Base-by-base conservation (phyloP, 2,888 invertebrate species). In the Sarcophaga rosellei region DNA sequence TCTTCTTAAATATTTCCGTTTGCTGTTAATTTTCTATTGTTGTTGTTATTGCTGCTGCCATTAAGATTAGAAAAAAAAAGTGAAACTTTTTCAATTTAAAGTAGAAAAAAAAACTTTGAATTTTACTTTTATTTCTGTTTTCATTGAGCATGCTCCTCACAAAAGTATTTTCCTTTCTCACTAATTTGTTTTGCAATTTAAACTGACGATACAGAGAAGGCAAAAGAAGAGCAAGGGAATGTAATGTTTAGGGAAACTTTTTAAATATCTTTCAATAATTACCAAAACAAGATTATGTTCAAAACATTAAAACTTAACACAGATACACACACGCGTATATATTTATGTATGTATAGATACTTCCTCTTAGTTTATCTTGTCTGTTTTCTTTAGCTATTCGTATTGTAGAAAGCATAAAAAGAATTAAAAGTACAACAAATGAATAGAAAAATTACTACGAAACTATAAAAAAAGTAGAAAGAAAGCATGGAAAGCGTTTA, bases 241-340 rank as follows among this genome's bases (percentile, higher is more conserved):
- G 70, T 25, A 20, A 35, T 35, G 35, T 35, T 35, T 0, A 35
- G 35, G 8, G 35, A 35, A 83, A 73, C 73, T 83, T 79, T 76
- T 73, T 47, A 83, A 86, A 80, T 73, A 83, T 83, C 53, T 77
- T 83, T 83, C 77, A 77, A 86, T 86, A 86, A 86, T 83, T 83
- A 86, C 80, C 69, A 66, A 83, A 86, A 77, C 73, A 77, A 86
- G 80, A 86, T 83, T 83, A 82, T 77, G 63, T 70, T 57, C 44
- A 47, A 62, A 72, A 47, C 47, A 73, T 59, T 53, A 66, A 84
- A 77, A 76, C 73, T 47, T 65, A 35, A 21, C 23, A 47, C 73
- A 73, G 62, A 57, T 1, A 11, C 15, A 35, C 35, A 35, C 10
- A 10, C 35, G 25, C 25, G 4, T 4, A 25, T 23, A 35, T 35